These are phyloP conservation scores for Stomatorhinus ivindoensis DNA, from an alignment of 2,113 vertebrate species.

Conservation along the genomic window DNA sequence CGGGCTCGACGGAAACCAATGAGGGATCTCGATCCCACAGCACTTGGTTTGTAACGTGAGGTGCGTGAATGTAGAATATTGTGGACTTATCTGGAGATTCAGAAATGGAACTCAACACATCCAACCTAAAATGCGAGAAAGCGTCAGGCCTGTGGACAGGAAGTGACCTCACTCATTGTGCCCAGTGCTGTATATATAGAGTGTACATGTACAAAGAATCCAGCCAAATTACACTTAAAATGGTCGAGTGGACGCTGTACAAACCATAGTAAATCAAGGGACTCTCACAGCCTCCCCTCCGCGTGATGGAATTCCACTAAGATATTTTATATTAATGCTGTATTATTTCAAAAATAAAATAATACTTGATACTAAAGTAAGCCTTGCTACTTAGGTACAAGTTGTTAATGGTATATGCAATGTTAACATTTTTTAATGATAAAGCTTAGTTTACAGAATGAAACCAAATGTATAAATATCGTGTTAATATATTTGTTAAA, in stretches of 20 bases:
- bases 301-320: slow-evolving; percentile 56
- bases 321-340: slow-evolving; percentile 64
- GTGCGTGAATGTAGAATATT: slow-evolving; percentile 91
- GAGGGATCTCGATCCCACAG: slow-evolving; percentile 56
- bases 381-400: slow-evolving; percentile 77
- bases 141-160: slow-evolving; percentile 23
- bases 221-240: slow-evolving; percentile 42
- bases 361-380: slow-evolving; percentile 56
- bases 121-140: slow-evolving; percentile 34
- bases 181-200: slow-evolving; percentile 54
- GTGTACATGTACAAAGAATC: slow-evolving; percentile 43
- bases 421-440: slow-evolving; percentile 79
- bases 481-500: slow-evolving; percentile 81
- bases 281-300: slow-evolving; percentile 44
- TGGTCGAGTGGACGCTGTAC: background rate
- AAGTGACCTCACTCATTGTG: slow-evolving; percentile 16
- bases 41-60: slow-evolving; percentile 83
- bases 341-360: slow-evolving; percentile 45
- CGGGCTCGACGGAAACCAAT: slow-evolving; percentile 33
- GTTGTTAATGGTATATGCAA: slow-evolving; percentile 92
- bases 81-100: slow-evolving; percentile 48
- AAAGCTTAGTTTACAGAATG: slow-evolving; percentile 89
- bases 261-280: slow-evolving; percentile 33
- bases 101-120: slow-evolving; percentile 30
- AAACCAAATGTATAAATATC: slow-evolving; percentile 94